Base-by-base conservation (phyloP, 2,797 vertebrate genomes). In the Tachyglossus aculeatus region DNA sequence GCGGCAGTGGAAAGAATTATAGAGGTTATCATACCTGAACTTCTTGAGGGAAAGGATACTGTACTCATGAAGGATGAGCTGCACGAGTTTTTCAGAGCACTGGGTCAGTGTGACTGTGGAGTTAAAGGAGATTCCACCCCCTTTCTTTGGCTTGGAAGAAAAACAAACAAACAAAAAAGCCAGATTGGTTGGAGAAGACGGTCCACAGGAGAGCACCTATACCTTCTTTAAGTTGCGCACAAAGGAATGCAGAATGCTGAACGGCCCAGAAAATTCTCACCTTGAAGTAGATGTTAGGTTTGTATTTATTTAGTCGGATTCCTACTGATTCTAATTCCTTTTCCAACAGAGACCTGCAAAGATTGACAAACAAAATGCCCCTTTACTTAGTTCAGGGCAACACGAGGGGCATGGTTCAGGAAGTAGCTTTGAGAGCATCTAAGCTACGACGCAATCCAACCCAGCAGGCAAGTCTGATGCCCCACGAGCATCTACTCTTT, bases 251-350 rank as follows among this genome's bases (percentile, higher is more conserved):
- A 18, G 44, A 13, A 11, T n/a, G 18, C 52, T 38, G 21, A 32
- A 47, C 19, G 56, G 41, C n/a, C 38, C 27, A 19, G 38, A 22
- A 33, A 58, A 60, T 22, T 12, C 80, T 74, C 89, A 99, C 98
- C 97, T 99, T 99, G 91, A 98, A 99, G 91, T 99, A 99, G 91
- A 99, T 99, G 90, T 99, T 99, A 72, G 98, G 98, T 89, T 97
- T 99, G n/a, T 34, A 83, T 58, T 95, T 92, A 91, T 99, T 99
- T 61, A 99, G 96, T 60, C 98, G 92, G 86, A 99, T 99, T 40
- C 98, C 98, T 43, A 99, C 98, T 0, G 97, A 95, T 80, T 99
- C 98, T 91, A 99, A 86, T 74, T 99, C 98, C 74, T 96, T 99
- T 88, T 99, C 98, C 88, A 99, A 88, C 71, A 99, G 93, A 53